Conservation (phyloP, 1,140 invertebrate genomes). For the Nymphalis io region DNA sequence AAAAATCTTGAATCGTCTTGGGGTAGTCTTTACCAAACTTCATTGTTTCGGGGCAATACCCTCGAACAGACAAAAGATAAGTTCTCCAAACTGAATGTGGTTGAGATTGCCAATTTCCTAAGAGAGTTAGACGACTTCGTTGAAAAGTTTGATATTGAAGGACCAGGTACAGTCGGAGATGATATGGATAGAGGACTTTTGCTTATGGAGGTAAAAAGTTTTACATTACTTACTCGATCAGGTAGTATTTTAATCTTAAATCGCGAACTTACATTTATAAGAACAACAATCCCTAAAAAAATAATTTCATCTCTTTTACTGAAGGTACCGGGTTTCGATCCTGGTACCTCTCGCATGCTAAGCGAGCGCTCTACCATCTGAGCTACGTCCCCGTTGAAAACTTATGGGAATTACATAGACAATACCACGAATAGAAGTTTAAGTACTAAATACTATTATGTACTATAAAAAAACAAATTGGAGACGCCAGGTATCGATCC, state of each 20-base stretch:
- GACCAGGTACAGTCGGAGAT: constrained; percentile 88
- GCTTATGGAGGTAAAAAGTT: constrained; percentile 83
- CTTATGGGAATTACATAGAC: neutral
- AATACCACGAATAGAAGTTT: neutral
- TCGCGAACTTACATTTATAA: too few species aligned
- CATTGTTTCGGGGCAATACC: constrained; percentile 84
- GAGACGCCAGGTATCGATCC: constrained; percentile 84
- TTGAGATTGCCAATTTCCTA: constrained; percentile 87
- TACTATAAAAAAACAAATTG: neutral
- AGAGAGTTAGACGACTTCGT: constrained; percentile 85
- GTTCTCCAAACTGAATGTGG: constrained; percentile 88
- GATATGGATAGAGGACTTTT: constrained; percentile 87
- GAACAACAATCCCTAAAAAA: too few species aligned
- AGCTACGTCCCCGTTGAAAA: constrained; percentile 37
- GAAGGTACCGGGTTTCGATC: constrained; percentile 47
- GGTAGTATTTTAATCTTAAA: too few species aligned
- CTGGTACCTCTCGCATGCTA: constrained; percentile 50
- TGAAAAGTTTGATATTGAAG: constrained; percentile 86
- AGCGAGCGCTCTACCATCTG: constrained; percentile 47
- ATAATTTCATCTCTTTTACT: constrained; percentile 35
- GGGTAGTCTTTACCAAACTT: constrained; percentile 85
- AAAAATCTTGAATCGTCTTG: constrained; percentile 84
- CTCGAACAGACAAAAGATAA: constrained; percentile 87
- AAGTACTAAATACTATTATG: neutral
- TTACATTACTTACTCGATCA: neutral